Evolutionary conservation across 2,113 vertebrate species (phyloP).

Genomic region (Thomomys bottae): DNA sequence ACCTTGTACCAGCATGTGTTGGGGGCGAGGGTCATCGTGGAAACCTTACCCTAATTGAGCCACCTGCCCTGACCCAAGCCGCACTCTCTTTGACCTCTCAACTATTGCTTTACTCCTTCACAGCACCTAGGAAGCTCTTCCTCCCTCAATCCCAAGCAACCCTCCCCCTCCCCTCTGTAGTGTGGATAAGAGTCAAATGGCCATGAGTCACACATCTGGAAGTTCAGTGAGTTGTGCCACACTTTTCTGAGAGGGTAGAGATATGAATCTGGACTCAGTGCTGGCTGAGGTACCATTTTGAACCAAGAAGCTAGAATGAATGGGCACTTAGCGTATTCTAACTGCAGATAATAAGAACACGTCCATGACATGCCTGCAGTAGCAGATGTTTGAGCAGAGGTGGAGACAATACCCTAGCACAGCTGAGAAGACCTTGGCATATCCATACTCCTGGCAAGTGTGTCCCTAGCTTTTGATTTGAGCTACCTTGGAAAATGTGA

Average conservation of each 20-base stretch:
- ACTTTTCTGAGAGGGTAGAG: background rate
- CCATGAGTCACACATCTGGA: background rate
- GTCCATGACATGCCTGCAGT: background rate
- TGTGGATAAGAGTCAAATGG: no score
- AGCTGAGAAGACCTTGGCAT: no score
- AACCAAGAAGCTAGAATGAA: background rate
- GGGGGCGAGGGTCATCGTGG: no score
- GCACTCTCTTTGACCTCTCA: no score
- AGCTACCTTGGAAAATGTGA: background rate
- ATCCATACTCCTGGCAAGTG: background rate
- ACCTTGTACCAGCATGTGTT: background rate
- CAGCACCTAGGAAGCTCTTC: background rate
- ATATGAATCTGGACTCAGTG: background rate
- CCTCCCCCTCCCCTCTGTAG: accelerated
- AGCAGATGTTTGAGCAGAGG: background rate
- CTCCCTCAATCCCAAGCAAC: background rate
- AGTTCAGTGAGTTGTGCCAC: background rate
- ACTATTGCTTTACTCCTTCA: background rate
- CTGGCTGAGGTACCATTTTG: background rate
- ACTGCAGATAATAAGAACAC: background rate
- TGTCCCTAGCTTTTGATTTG: background rate
- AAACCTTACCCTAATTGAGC: no score
- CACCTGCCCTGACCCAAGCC: no score
- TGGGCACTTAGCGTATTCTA: background rate
- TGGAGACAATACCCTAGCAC: background rate